These are phyloP conservation scores for Aplochiton taeniatus DNA, from an alignment of 2,797 vertebrate species.

Conservation along the genomic window DNA sequence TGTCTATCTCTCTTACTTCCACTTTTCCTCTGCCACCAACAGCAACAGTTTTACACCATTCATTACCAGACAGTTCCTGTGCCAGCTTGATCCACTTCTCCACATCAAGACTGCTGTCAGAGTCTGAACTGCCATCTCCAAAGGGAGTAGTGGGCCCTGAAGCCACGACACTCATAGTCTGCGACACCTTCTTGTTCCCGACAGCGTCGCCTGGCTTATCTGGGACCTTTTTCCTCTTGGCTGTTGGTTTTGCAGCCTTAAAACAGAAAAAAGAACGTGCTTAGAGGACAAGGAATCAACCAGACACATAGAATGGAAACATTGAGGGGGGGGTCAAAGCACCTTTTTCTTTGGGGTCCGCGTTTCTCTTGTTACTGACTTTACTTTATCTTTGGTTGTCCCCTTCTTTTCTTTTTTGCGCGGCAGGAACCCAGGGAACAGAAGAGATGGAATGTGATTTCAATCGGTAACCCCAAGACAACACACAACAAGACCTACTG, in stretches of 20 bases:
- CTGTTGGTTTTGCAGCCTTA: conserved; percentile 17
- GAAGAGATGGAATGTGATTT: not conserved
- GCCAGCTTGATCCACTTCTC: conserved; percentile 77
- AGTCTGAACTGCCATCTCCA: conserved; percentile 64
- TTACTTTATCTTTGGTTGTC: conserved; percentile 18
- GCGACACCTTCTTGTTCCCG: conserved; percentile 30
- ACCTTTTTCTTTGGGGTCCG: conserved; percentile 43
- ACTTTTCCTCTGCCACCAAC: not conserved
- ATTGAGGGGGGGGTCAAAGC: not conserved
- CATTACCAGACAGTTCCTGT: conserved; percentile 65
- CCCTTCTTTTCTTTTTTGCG: conserved; percentile 37
- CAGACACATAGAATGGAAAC: not conserved
- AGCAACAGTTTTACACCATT: no score
- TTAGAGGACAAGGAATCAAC: not conserved
- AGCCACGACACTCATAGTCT: not conserved
- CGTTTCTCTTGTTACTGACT: conserved; percentile 20
- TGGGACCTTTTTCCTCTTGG: conserved; percentile 52
- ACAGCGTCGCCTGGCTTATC: conserved; percentile 26
- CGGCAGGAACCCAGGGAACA: conserved; percentile 18
- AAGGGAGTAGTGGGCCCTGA: not conserved
- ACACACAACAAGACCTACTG: not conserved
- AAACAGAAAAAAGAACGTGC: not conserved
- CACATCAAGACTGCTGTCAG: conserved; percentile 78
- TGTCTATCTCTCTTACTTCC: not conserved
- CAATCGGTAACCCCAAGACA: not conserved